A percentile compares a stretch with the other conserved stretches of the same genome.
phyloP scores from a whole-genome alignment of 2,797 vertebrate species.

The Enteromius fasciolatus region DNA sequence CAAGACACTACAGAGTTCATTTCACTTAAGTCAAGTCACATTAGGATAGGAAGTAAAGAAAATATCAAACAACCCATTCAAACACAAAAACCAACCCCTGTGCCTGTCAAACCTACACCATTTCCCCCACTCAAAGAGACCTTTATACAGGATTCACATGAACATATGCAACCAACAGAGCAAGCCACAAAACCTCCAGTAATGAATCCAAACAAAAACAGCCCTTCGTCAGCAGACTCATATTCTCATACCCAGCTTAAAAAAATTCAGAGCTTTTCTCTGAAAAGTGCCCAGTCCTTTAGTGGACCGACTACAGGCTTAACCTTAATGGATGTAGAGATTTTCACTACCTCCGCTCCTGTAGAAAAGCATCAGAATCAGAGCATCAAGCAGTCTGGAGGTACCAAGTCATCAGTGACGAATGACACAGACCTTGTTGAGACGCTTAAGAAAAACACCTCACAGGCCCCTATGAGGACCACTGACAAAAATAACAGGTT shows the following conservation, averaged over 20 bases:
- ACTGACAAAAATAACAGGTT: constrained; percentile 69
- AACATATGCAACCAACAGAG: constrained; percentile 54
- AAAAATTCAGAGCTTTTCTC: constrained; percentile 19
- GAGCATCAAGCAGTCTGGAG: constrained; percentile 54
- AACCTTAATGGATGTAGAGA: constrained; percentile 30
- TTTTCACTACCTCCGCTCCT: constrained; percentile 52
- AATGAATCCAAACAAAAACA: constrained; percentile 43
- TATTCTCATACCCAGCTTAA: neutral
- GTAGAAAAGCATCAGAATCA: constrained; percentile 55
- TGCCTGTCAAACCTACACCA: neutral
- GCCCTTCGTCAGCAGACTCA: neutral
- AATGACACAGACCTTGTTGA: constrained; percentile 67
- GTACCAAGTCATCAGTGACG: constrained; percentile 43
- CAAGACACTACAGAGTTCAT: constrained; percentile 16
- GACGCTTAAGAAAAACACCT: constrained; percentile 73
- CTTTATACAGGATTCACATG: constrained; percentile 28
- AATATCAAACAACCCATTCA: neutral
- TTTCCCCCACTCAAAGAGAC: constrained; percentile 5
- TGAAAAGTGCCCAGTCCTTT: constrained; percentile 33
- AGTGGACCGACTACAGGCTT: constrained; percentile 22
- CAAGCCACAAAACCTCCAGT: constrained; percentile 34
- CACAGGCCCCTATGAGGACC: constrained; percentile 76
- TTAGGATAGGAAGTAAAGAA: constrained; percentile 19
- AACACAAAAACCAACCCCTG: neutral
- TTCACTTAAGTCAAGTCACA: constrained; percentile 8